Conservation (phyloP, 2,113 vertebrate genomes). For the Pantherophis guttatus region DNA sequence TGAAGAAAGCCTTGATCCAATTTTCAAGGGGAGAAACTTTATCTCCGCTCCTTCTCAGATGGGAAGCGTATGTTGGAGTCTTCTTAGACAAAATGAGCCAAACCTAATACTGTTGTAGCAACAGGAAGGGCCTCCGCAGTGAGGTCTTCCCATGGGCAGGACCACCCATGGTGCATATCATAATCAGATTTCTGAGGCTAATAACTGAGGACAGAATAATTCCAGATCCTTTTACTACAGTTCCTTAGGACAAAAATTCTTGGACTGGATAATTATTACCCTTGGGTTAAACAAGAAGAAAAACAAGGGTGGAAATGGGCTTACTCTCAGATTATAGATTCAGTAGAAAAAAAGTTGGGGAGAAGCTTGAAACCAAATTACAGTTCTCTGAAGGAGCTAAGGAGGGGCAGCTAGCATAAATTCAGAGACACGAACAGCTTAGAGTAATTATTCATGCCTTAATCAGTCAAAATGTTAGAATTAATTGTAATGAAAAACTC, state of each 20-base stretch:
- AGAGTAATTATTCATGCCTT: constrained; percentile 17
- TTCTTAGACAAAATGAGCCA: background rate
- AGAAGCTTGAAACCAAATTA: background rate
- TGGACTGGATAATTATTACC: background rate
- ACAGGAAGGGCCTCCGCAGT: background rate
- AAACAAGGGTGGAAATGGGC: background rate
- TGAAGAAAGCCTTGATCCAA: background rate
- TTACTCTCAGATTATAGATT: background rate
- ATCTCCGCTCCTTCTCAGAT: background rate
- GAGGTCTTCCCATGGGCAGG: background rate
- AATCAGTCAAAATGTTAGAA: constrained; percentile 30
- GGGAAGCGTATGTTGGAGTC: background rate
- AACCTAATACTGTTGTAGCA: background rate
- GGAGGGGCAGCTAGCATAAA: constrained; percentile 13
- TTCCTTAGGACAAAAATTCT: background rate
- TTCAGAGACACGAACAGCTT: constrained; percentile 6
- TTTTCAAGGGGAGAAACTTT: background rate
- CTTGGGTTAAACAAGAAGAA: background rate
- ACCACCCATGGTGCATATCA: background rate
- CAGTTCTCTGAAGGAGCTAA: constrained; percentile 4
- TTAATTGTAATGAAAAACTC: constrained; percentile 29
- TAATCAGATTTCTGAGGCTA: background rate
- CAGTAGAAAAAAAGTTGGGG: background rate
- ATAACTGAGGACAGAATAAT: background rate
- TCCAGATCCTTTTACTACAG: background rate